Evolutionary conservation across 1,140 invertebrate genomes (phyloP).

Genomic region (Oncopeltus fasciatus): DNA sequence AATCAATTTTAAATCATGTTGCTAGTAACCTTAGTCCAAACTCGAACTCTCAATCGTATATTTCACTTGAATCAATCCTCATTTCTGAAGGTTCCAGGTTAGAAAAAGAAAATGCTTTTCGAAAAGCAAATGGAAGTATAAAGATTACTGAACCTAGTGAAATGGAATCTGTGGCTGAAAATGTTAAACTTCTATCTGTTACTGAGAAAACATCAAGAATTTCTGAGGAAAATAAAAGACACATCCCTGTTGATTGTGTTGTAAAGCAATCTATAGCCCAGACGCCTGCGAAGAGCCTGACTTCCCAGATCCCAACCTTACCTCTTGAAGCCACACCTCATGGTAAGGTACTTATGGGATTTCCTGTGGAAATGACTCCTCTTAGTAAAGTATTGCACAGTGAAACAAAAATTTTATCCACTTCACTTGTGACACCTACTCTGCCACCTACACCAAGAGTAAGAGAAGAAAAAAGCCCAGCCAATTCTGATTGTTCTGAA

Average conservation of each 20-base stretch:
- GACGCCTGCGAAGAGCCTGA: constrained; percentile 4
- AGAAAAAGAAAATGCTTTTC: background rate
- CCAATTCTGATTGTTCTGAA: too few species aligned
- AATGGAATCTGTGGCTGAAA: too few species aligned
- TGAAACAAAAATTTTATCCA: background rate
- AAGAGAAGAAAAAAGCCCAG: background rate
- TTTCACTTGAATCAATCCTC: background rate
- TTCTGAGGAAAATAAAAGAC: too few species aligned
- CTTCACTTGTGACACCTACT: constrained; percentile 2
- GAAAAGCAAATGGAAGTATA: background rate
- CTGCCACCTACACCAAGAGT: background rate
- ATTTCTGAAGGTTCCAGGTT: constrained; percentile 8
- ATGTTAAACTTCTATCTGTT: too few species aligned
- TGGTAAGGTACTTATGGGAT: too few species aligned
- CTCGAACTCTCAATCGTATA: background rate
- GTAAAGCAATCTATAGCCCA: too few species aligned
- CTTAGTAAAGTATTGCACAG: background rate
- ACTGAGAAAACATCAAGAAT: too few species aligned
- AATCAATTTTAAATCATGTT: too few species aligned
- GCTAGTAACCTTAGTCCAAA: too few species aligned
- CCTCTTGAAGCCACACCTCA: too few species aligned
- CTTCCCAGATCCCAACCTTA: background rate
- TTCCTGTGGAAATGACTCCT: constrained; percentile 12
- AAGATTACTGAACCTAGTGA: background rate
- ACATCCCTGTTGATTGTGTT: too few species aligned